phyloP scores from a whole-genome alignment of 92 coral and sea anemone genomes.

The Montipora capitata region DNA sequence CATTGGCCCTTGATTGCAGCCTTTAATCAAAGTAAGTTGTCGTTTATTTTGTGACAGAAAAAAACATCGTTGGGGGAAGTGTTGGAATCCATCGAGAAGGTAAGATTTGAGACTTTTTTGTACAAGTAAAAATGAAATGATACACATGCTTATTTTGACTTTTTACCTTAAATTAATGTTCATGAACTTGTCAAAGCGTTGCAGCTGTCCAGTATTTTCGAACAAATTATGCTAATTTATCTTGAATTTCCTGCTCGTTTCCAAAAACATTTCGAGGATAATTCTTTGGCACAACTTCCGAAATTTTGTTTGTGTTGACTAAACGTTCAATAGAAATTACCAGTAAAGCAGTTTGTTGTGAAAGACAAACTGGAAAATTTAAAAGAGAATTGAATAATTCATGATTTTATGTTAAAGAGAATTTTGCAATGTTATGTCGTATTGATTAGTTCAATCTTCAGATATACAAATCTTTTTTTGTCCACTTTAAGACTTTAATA shows the following conservation, averaged over 20 bases:
- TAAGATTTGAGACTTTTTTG: constrained; percentile 11
- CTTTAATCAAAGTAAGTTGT: neutral
- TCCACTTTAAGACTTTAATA: too few relatives aligned
- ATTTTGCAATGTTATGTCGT: too few relatives aligned
- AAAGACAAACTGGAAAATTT: neutral
- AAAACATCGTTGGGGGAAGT: constrained; percentile 88
- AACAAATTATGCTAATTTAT: neutral
- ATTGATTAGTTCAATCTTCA: too few relatives aligned
- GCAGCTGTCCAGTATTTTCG: too few relatives aligned
- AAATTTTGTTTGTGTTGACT: too few relatives aligned
- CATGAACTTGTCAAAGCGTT: too few relatives aligned
- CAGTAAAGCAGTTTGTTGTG: neutral
- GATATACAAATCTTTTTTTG: too few relatives aligned
- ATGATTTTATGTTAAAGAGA: neutral
- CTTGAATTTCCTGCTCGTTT: neutral
- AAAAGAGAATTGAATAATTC: neutral
- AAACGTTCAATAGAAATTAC: neutral
- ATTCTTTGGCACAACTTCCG: neutral
- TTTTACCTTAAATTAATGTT: too few relatives aligned
- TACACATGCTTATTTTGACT: too few relatives aligned
- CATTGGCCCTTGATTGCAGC: neutral
- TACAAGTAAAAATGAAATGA: neutral
- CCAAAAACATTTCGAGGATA: neutral
- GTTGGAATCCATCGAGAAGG: constrained; percentile 91
- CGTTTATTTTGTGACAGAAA: constrained; percentile 71